Evolutionary conservation across 1,140 invertebrate species (phyloP), one percentile per base, ranked within the genome.

Genomic region (Zaprionus inermis): DNA sequence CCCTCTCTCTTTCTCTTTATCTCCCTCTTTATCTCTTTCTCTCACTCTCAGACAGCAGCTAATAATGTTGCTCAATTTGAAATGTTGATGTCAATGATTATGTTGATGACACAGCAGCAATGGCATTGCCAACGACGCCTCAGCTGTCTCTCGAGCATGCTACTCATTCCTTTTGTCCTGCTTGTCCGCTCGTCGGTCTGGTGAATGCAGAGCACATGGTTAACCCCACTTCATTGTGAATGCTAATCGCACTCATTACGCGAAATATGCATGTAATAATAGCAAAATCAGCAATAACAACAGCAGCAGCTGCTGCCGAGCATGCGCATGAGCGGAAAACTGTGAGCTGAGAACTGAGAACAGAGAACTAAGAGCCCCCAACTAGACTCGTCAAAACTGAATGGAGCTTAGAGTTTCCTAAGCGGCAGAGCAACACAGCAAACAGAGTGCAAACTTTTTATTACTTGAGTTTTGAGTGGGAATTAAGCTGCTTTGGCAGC

Each of bases 231-330:
- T 89, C 79, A 88, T 88, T 88, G 83, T 68, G 81, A 89, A 88
- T 89, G 80, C 84, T 88, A 88, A 88, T 88, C 84, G 84, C 83
- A 89, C 84, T 83, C 83, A 88, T 88, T 88, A 88, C 84, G 83
- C 84, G 78, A 88, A 88, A 88, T 86, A 89, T 83, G 84, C 83
- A 88, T 89, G 83, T 89, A 88, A 88, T 88, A 88, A 88, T 89
- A 61, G 80, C 83, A 57, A 88, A 88, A 79, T 86, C 84, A 88
- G 76, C 83, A 82, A 1, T 67, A 59, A 5, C 46, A 57, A 6
- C 55, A 59, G 49, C 79, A 72, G 44, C 30, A 11, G 55, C 12
- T 11, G 49, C 36, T 49, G 63, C 6, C 9, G 14, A 57, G 69
- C 41, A 66, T 52, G 20, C 18, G 61, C 72, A 66, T 67, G 71